Evolutionary conservation across 2,113 vertebrate genomes (phyloP), one percentile per base, ranked within the genome.

Genomic region (Perognathus longimembris): DNA sequence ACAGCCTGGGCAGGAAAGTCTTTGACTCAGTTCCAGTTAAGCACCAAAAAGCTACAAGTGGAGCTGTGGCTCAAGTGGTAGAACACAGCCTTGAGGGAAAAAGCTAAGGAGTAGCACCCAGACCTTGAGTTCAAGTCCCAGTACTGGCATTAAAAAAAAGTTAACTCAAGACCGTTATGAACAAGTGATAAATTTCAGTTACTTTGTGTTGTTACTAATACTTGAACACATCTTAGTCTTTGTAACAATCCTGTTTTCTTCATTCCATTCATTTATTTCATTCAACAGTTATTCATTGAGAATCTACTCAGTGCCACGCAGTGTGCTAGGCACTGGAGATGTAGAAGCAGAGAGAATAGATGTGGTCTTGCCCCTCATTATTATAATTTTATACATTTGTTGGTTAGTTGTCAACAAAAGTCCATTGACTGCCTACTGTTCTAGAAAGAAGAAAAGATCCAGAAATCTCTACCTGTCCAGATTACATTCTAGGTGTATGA

Each of bases 401-500:
- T 71, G 5, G 36, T 57, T 70, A 54, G 50, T 61, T 57, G 34
- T 63, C 38, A 30, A 22, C 20, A 64, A 42, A 42, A 92, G 77
- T 76, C 69, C 79, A 34, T 61, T 80, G 89, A 79, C 85, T 38
- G 14, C 42, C 36, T 81, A 18, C 12, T 64, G 17, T 89, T 69
- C 63, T 78, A 87, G 28, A 64, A 34, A 78, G 81, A 92, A 71
- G 34, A 79, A 73, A 90, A 85, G 21, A 88, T 34, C 36, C 38
- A 69, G 50, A 73, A 76, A 73, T 81, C 50, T 57, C 69, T 76
- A 36, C 76, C 64, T 88, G 34, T 90, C 10, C 26, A 63, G 66
- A 24, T 92, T 81, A 81, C 50, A 74, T 80, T 87, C 66, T 93
- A 77, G 85, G 64, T 7, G 88, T 54, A 80, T 4, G 76, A 91